phyloP scores from a whole-genome alignment of 2,797 vertebrate genomes.

The Hippoglossus hippoglossus region DNA sequence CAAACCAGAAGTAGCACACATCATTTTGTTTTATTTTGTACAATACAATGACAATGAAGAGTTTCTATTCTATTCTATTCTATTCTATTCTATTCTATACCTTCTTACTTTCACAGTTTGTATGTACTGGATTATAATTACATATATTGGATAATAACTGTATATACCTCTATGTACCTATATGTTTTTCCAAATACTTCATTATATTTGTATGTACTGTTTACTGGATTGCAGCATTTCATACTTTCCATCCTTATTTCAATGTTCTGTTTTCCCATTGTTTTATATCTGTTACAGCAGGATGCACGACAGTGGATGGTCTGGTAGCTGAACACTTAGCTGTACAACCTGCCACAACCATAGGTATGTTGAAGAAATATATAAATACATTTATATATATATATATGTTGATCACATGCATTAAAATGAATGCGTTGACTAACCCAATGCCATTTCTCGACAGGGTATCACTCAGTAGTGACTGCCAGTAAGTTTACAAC shows the following conservation, averaged over 20 bases:
- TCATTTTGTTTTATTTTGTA: no score
- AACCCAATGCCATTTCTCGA: conserved; percentile 23
- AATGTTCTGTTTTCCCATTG: neutral
- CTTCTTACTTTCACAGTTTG: neutral
- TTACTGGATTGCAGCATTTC: neutral
- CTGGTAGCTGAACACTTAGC: conserved; percentile 50
- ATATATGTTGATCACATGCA: neutral
- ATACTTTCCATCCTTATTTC: neutral
- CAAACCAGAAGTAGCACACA: no score
- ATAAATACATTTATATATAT: neutral
- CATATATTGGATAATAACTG: neutral
- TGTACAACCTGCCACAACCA: conserved; percentile 9
- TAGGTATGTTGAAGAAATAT: conserved; percentile 32
- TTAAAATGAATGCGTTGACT: conserved; percentile 3
- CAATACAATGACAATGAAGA: no score
- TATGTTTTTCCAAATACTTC: no score
- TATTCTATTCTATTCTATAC: neutral
- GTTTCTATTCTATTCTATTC: no score
- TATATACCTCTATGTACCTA: no score
- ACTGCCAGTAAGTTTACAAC: conserved; percentile 46
- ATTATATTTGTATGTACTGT: neutral
- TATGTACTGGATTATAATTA: neutral
- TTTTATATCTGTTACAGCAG: conserved; percentile 20
- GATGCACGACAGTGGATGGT: conserved; percentile 51
- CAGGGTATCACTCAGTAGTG: conserved; percentile 41